Conservation (phyloP, 2,113 vertebrate species). For the Ascaphus truei region DNA sequence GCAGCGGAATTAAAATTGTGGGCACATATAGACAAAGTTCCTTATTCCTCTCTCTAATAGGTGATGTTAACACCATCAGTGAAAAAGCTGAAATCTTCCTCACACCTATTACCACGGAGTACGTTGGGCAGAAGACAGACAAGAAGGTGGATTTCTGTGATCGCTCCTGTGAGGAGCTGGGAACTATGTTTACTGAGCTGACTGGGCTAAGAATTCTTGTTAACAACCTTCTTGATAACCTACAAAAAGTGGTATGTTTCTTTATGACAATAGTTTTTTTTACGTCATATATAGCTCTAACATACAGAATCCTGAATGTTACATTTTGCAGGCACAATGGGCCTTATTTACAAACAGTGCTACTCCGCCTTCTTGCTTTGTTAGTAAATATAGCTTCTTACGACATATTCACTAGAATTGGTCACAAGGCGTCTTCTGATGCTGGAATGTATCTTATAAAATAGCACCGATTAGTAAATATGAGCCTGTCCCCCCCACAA, state of each 20-base stretch:
- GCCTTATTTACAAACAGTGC: too few species aligned
- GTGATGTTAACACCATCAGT: slow-evolving; percentile 74
- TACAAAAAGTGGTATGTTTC: slow-evolving; percentile 88
- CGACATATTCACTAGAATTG: too few species aligned
- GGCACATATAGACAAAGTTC: neutral
- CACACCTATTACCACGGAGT: slow-evolving; percentile 70
- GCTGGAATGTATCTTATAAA: too few species aligned
- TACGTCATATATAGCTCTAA: too few species aligned
- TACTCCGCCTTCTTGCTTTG: too few species aligned
- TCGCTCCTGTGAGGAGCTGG: slow-evolving; percentile 88
- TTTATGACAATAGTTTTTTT: too few species aligned
- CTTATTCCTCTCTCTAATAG: slow-evolving; percentile 52
- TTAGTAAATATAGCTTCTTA: too few species aligned
- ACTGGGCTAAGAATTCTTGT: slow-evolving; percentile 83
- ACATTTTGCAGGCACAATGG: too few species aligned
- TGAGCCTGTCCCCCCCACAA: too few species aligned
- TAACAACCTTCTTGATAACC: slow-evolving; percentile 83
- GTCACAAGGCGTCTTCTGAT: too few species aligned
- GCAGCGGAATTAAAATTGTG: neutral
- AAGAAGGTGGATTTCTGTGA: slow-evolving; percentile 77
- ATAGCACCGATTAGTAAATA: too few species aligned
- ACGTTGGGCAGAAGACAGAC: slow-evolving; percentile 67
- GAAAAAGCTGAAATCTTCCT: slow-evolving; percentile 81
- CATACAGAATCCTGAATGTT: neutral
- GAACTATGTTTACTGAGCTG: slow-evolving; percentile 85